phyloP scores from a whole-genome alignment of 2,113 vertebrate species.

The Ciconia maguari region DNA sequence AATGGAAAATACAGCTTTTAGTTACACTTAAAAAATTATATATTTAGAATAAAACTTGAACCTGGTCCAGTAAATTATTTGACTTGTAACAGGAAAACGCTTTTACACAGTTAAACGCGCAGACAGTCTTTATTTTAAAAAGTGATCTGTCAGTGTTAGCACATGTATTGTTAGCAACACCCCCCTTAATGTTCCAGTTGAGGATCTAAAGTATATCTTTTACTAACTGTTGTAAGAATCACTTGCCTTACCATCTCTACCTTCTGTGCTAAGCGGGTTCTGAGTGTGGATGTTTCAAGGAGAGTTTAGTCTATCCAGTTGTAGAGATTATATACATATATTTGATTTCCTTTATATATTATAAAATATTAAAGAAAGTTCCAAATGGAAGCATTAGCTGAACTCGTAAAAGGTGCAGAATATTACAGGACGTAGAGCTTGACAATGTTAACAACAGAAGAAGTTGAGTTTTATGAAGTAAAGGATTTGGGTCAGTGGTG shows the following conservation, averaged over 20 bases:
- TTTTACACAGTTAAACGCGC: constrained; percentile 76
- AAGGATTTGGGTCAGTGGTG: background rate
- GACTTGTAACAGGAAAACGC: constrained; percentile 75
- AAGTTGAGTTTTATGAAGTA: background rate
- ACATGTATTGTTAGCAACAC: background rate
- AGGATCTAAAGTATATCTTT: background rate
- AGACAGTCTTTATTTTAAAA: constrained; percentile 74
- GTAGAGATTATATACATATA: background rate
- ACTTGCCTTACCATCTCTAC: background rate
- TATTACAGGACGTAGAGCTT: background rate
- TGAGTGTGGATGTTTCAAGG: background rate
- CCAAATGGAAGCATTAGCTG: background rate
- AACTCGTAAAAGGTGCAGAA: background rate
- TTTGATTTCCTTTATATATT: background rate
- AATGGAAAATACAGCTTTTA: constrained; percentile 83
- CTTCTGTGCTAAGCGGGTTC: background rate
- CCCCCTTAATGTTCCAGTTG: background rate
- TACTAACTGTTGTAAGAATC: background rate
- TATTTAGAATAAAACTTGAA: constrained; percentile 76
- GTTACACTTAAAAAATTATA: constrained; percentile 80
- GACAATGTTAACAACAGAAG: background rate
- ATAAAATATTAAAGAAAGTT: background rate
- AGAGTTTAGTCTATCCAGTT: background rate
- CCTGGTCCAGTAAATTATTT: constrained; percentile 52
- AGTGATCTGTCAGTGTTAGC: constrained; percentile 81